phyloP scores from a whole-genome alignment of 2,113 vertebrate species.

The Solea senegalensis region DNA sequence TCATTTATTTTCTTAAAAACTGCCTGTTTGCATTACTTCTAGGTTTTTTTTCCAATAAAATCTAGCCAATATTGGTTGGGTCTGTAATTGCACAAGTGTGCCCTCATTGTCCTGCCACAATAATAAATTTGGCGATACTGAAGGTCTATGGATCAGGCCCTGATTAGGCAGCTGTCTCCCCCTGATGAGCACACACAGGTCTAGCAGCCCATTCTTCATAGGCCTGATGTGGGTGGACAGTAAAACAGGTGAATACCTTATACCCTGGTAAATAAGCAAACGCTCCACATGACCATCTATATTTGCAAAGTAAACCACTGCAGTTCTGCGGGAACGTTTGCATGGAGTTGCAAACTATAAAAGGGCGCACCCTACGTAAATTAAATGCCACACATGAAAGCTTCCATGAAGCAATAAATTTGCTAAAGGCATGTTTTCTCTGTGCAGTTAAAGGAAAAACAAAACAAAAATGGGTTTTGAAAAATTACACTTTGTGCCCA shows the following conservation, averaged over 20 bases:
- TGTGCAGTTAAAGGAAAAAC: slow-evolving; percentile 30
- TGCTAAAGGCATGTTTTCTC: slow-evolving; percentile 33
- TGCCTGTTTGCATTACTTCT: slow-evolving; percentile 69
- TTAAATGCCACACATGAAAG: slow-evolving; percentile 42
- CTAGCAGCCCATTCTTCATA: slow-evolving; percentile 76
- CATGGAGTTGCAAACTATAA: slow-evolving; percentile 5
- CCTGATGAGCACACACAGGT: slow-evolving; percentile 74
- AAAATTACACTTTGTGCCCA: slow-evolving; percentile 59
- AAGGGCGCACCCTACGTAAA: slow-evolving; percentile 1
- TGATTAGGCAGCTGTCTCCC: slow-evolving; percentile 80
- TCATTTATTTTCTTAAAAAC: slow-evolving; percentile 65
- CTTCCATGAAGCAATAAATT: slow-evolving; percentile 27
- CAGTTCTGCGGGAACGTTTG: neutral
- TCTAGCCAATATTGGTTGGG: slow-evolving; percentile 75
- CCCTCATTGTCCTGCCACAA: slow-evolving; percentile 86
- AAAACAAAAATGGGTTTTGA: slow-evolving; percentile 45
- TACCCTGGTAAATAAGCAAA: slow-evolving; percentile 58
- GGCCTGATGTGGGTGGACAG: slow-evolving; percentile 79
- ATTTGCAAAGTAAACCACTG: neutral
- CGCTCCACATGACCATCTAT: slow-evolving; percentile 23
- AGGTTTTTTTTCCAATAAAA: slow-evolving; percentile 69
- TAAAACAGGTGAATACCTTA: slow-evolving; percentile 71
- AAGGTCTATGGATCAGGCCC: slow-evolving; percentile 82
- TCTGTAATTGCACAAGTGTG: slow-evolving; percentile 76
- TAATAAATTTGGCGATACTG: slow-evolving; percentile 85